Conservation (phyloP, 2,888 invertebrate species). For the Penaeus monodon region DNA sequence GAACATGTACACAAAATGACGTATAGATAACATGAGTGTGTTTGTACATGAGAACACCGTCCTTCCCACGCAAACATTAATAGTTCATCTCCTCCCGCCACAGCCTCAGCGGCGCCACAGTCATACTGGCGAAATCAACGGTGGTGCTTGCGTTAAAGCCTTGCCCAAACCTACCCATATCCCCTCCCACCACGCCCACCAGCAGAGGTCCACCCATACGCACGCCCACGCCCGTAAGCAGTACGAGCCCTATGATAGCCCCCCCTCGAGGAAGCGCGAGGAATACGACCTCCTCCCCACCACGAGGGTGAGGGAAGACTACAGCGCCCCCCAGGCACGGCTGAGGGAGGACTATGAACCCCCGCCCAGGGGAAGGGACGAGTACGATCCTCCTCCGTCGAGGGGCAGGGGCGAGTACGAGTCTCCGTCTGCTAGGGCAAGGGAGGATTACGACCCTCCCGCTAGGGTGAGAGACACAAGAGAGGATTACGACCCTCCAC, state of each 20-base stretch:
- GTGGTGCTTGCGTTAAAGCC: conserved; percentile 16
- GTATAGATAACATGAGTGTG: background rate
- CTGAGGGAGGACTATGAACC: background rate
- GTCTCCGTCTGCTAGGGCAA: background rate
- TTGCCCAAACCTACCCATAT: conserved; percentile 16
- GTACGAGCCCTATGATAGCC: conserved; percentile 27
- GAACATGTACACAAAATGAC: conserved; percentile 1
- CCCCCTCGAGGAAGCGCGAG: conserved; percentile 15
- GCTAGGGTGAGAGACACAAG: background rate
- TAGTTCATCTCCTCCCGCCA: conserved; percentile 43
- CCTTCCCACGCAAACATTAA: conserved; percentile 26
- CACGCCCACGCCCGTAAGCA: conserved; percentile 32
- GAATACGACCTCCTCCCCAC: conserved; percentile 27
- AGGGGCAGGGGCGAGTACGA: background rate
- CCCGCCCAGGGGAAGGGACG: conserved; percentile 19
- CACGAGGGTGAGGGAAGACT: conserved; percentile 23
- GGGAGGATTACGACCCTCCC: conserved; percentile 6
- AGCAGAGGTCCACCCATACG: conserved; percentile 9
- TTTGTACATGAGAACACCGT: conserved; percentile 1
- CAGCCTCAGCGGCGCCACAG: conserved; percentile 57
- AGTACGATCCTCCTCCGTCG: conserved; percentile 12
- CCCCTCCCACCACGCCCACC: conserved; percentile 18
- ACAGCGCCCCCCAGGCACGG: background rate
- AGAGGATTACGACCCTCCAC: conserved; percentile 39
- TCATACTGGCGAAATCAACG: conserved; percentile 45